Evolutionary conservation across 1,140 invertebrate genomes (phyloP), one percentile per base, ranked within the genome.

Genomic region (Hermetia illucens): DNA sequence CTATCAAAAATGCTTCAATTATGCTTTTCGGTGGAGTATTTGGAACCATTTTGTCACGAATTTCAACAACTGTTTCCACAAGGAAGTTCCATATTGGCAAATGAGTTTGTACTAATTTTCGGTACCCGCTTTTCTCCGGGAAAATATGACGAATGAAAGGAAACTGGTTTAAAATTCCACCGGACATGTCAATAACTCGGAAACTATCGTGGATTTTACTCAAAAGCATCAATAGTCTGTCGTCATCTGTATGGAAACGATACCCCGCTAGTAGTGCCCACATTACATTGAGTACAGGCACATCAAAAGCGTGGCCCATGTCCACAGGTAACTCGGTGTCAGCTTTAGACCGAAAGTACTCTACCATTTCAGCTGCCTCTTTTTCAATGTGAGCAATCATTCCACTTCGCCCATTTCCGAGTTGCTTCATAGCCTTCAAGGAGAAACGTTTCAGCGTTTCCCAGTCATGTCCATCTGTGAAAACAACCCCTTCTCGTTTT

Each of bases 231-330:
- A 49, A 47, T 2, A 77, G 36, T 35, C 62, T 65, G n/a, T 50
- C 31, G 44, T 79, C 70, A 5, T 66, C 54, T 20, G 72, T 61
- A 18, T 68, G 58, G 46, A 75, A 77, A 59, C 70, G 66, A 47
- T 64, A 65, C 2, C 79, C 78, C 24, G 78, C 77, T 2, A 81
- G 64, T 46, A 84, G 66, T 21, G 63, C 64, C 76, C 82, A 86
- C 1, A 87, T 55, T 3, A 77, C 71, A 56, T 85, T 86, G 2
- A 82, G 48, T 3, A 79, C 68, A 0, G 70, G 61, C 2, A 78
- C 58, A 39, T 74, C 70, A 39, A 81, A 74, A 24, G 65, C 61
- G 4, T 50, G 47, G 35, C 72, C 65, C 35, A 74, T 67, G 1
- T 45, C 35, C 2, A 76, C 44, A 0, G 62, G 51, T 39, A 45